Base-by-base conservation (phyloP, 1,140 invertebrate genomes). In the Luehdorfia chinensis region DNA sequence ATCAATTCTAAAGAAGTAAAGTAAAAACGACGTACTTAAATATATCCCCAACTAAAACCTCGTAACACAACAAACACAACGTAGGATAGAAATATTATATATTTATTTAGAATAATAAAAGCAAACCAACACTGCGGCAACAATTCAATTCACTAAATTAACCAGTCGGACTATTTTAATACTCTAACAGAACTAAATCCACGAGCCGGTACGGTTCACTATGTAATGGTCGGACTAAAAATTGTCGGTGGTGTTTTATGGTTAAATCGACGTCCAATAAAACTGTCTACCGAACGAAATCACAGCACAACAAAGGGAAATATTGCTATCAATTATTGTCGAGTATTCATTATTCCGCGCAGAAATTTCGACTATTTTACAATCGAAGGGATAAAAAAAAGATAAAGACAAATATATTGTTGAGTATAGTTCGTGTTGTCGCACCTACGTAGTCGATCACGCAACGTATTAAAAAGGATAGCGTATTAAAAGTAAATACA, bases 271-370 rank as follows among this genome's bases (percentile, higher is more conserved):
- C 37, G 21, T 25, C 37, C 37, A 41, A 41, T 41, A 41, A 41
- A 41, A 41, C 37, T 41, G 37, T 41, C 37, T 27, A 27, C 21
- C 19, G 11, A 14, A 25, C 23, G 23, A 27, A 41, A 41, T 41
- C 37, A 27, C 18, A 52, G 12, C 33, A 33, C 39, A 47, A 61
- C 51, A 62, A 59, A 65, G 57, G 33, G 44, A 53, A 59, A 65
- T 65, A 66, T 70, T 55, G 49, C 57, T 54, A 59, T 57, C 55
- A 64, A 66, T 70, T 64, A 61, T 46, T 61, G 50, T 36, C 12
- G 49, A 60, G 52, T 63, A 59, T 66, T 61, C 51, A 66, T 61
- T 61, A 56, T 50, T 58, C 62, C 58, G 50, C 36, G 50, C 45
- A 44, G 50, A 30, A 47, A 47, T 55, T 60, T 63, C 47, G 53